Base-by-base conservation (phyloP, 2,888 invertebrate species). In the Argyresthia goedartella region DNA sequence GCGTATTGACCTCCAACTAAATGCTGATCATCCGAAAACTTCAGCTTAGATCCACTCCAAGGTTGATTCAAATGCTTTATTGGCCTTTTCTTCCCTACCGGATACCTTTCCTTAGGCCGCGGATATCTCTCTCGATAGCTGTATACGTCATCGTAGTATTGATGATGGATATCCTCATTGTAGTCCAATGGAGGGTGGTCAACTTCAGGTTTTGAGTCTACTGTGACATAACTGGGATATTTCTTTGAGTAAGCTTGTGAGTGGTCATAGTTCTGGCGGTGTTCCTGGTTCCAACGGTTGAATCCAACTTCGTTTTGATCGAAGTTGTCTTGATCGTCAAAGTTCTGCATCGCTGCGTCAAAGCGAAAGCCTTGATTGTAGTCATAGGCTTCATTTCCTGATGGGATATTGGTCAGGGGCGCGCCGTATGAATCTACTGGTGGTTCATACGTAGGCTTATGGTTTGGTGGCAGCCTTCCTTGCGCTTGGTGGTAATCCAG, bases 1-100 rank as follows among this genome's bases (percentile, higher is more conserved):
- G 85, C 84, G 42, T 85, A 84, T 50, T 73, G 71, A 0, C 84
- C 84, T 9, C 84, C 84, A 0, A 82, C 79, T 47, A 81, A 25
- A 9, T 42, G n/a, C 33, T 54, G 49, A 33, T 39, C 41, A 39
- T 39, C 39, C 39, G 39, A n/a, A 3, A 11, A 1, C 11, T 46
- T 33, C 25, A 33, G 1, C 10, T 46, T 60, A 4, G 60, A 54
- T 0, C 59, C 52, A 50, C 61, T 71, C 70, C 71, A 72, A 1
- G 71, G 65, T 8, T 60, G 66, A 14, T 66, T 72, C 1, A 10
- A 48, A 15, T 35, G 36, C 9, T 35, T 13, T 1, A 9, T 10
- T 35, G 48, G 15, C 15, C 36, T 36, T 15, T 34, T 39, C 9
- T 9, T 15, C 4, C 44, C 15, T 44, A 25, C 44, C 13, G 44